A percentile compares a stretch with the other conserved stretches of the same genome.
Conservation (phyloP, 1,140 invertebrate genomes). For the Scaptomyza graminum region DNA sequence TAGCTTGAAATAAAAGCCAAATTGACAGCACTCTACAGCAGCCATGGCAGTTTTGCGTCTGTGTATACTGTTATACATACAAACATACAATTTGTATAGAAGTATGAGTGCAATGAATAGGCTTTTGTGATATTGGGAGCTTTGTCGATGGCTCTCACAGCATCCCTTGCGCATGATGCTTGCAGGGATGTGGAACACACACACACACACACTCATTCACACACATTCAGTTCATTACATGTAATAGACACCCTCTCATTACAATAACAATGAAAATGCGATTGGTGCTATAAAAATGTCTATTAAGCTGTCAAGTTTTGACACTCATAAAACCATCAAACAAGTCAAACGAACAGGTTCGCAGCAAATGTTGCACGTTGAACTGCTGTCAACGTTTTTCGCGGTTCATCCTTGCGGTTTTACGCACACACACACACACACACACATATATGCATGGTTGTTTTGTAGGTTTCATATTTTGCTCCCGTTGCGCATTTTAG, state of each 20-base stretch:
- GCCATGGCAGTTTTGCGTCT: conserved; percentile 14
- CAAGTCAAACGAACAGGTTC: conserved; percentile 77
- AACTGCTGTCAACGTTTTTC: conserved; percentile 62
- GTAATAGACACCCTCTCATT: conserved; percentile 11
- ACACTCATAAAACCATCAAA: conserved; percentile 82
- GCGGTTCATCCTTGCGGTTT: conserved; percentile 56
- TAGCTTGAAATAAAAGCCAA: not conserved
- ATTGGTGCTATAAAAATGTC: conserved; percentile 66
- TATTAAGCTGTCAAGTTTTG: conserved; percentile 77
- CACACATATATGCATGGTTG: not conserved
- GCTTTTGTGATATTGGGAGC: conserved; percentile 2
- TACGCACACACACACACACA: conserved; percentile 19
- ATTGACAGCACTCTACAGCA: not conserved
- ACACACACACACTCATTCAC: conserved; percentile 2
- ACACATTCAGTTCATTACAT: not conserved
- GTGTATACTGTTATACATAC: not conserved
- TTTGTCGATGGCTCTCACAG: conserved; percentile 16
- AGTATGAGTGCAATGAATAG: not conserved
- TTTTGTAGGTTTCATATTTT: conserved; percentile 24
- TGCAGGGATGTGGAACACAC: conserved; percentile 4
- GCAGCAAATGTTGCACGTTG: conserved; percentile 56
- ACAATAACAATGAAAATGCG: conserved; percentile 63
- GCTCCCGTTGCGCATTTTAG: conserved; percentile 1
- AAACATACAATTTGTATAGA: not conserved
- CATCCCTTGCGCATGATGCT: conserved; percentile 45